These are phyloP conservation scores for Epizoanthus stellaris DNA, from an alignment of 92 coral and sea anemone genomes.

Conservation along the genomic window DNA sequence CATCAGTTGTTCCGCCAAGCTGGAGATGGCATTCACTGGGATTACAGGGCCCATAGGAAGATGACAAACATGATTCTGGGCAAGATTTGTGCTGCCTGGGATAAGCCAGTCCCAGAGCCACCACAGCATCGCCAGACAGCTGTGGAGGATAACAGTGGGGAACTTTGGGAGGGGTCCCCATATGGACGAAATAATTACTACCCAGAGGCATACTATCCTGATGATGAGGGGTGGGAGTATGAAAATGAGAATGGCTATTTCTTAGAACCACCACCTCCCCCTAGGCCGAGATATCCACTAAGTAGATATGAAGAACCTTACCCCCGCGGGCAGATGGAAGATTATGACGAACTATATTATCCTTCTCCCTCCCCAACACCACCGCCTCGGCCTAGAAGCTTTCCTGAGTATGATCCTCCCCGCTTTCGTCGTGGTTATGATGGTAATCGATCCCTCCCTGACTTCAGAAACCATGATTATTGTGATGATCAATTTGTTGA, in stretches of 20 bases:
- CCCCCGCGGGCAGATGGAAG: constrained; percentile 29
- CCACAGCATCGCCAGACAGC: constrained; percentile 37
- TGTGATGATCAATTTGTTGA: constrained; percentile 18
- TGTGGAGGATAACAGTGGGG: constrained; percentile 9
- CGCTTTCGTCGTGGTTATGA: not conserved
- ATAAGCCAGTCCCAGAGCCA: constrained; percentile 49
- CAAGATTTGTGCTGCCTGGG: constrained; percentile 70
- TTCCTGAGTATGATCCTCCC: constrained; percentile 9
- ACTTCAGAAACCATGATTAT: constrained; percentile 11
- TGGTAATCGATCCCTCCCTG: constrained; percentile 36
- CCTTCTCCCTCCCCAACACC: constrained; percentile 19
- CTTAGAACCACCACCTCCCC: constrained; percentile 17
- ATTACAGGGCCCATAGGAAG: constrained; percentile 81
- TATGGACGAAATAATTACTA: constrained; percentile 35
- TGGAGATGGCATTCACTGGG: constrained; percentile 95
- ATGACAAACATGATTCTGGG: constrained; percentile 78
- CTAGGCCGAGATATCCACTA: constrained; percentile 12
- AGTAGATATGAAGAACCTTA: constrained; percentile 32
- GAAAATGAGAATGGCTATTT: constrained; percentile 29
- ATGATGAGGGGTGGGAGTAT: constrained; percentile 37
- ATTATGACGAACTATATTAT: constrained; percentile 21
- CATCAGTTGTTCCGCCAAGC: constrained; percentile 69
- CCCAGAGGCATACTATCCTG: constrained; percentile 33
- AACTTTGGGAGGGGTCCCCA: constrained; percentile 28
- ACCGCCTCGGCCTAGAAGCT: constrained; percentile 23